Percentiles rank a stretch among this genome's conserved stretches.
phyloP scores from a whole-genome alignment of 2,113 vertebrate species.

The western clawed frog (Xenopus tropicalis) region UCB_Xtro_10.0 CM004447.2:101330001-101330500 shows the following conservation, averaged over 20 bases:
- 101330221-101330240: background rate
- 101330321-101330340: background rate
- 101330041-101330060: too few species aligned
- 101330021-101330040: too few species aligned
- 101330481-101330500: background rate
- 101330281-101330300: background rate
- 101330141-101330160: too few species aligned
- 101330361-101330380: conserved; percentile 3
- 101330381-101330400: conserved; percentile 7
- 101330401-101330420: conserved; percentile 10
- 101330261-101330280: background rate
- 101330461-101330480: background rate
- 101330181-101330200: background rate
- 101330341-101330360: background rate
- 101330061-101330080: too few species aligned
- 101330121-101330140: too few species aligned
- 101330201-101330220: background rate
- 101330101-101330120: too few species aligned
- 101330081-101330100: too few species aligned
- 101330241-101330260: background rate
- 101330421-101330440: conserved; percentile 1
- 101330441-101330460: background rate
- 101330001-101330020: too few species aligned
- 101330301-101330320: background rate
- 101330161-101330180: too few species aligned